phyloP scores from a whole-genome alignment of 2,113 vertebrate genomes.

The Tupaia tana region DNA sequence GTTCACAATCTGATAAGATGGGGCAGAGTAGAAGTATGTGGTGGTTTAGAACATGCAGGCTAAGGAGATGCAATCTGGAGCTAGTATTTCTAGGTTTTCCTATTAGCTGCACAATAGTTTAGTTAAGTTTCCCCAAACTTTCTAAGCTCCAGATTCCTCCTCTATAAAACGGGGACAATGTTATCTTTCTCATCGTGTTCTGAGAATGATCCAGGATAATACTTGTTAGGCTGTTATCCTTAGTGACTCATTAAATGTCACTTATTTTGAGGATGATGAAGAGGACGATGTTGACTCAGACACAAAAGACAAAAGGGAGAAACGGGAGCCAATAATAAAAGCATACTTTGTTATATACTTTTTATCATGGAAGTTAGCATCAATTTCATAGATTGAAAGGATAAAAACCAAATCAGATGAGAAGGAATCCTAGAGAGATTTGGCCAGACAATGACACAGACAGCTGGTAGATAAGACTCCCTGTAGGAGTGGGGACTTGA shows the following conservation, averaged over 20 bases:
- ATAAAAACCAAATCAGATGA: neutral
- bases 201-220: neutral
- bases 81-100: neutral
- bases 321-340: neutral
- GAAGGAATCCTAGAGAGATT: slow-evolving; percentile 32
- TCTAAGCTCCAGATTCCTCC: neutral
- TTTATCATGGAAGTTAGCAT: neutral
- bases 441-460: neutral
- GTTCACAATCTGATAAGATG: neutral
- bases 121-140: neutral
- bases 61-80: neutral
- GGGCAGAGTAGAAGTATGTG: neutral
- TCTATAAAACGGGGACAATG: neutral
- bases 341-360: neutral
- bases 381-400: slow-evolving; percentile 5
- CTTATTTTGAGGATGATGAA: neutral
- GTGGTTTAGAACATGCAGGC: neutral
- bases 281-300: neutral
- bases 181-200: neutral
- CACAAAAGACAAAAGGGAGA: neutral
- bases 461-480: neutral
- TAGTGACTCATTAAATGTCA: neutral
- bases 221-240: too few species aligned
- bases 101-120: neutral
- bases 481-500: neutral